Evolutionary conservation across 92 coral and sea anemone genomes (phyloP), one percentile per base, ranked within the genome.

Genomic region (Siderastrea radians): DNA sequence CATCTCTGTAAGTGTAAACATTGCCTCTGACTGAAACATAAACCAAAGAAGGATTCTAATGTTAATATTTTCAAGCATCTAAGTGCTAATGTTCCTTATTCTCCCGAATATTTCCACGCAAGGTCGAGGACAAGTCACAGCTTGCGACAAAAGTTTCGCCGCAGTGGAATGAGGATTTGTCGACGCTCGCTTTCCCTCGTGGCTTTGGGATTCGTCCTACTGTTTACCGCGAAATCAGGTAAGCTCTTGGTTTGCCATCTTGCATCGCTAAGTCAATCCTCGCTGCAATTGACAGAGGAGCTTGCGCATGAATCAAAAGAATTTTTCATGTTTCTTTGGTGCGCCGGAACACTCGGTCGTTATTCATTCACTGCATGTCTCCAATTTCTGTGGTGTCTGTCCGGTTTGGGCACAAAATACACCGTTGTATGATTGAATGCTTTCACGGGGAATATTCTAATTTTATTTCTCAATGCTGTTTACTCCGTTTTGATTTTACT

Each of bases 1-100:
- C 87, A 84, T 38, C 72, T 62, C 16, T 44, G 80, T 84, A 74
- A 84, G 80, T 84, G 87, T 84, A 84, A 84, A 84, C 87, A 84
- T 74, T 68, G 67, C 47, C 73, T 69, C 67, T 83, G 87, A 11
- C 65, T 63, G 87, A 74, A 84, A 73, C 73, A 50, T 73, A 74
- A 73, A 73, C 81, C 87, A 74, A 49, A 13, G 72, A 84, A 63
- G 61, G 72, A 51, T 50, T 84, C 87, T 6, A 72, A 82, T 82
- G 77, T 84, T 84, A 82, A 57, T 82, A 14, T 46, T 46, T 59
- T 58, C 11, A 69, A 47, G 54, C 70, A 47, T 82, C 11, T 73
- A 48, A 53, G 43, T 43, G 19, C 58, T 84, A 61, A 74, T 51
- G 73, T 65, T 45, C 55, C 51, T 6, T 74, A 7, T 71, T 70